phyloP scores from a whole-genome alignment of 2,888 invertebrate genomes.

The Caenorhabditis sp. region DNA sequence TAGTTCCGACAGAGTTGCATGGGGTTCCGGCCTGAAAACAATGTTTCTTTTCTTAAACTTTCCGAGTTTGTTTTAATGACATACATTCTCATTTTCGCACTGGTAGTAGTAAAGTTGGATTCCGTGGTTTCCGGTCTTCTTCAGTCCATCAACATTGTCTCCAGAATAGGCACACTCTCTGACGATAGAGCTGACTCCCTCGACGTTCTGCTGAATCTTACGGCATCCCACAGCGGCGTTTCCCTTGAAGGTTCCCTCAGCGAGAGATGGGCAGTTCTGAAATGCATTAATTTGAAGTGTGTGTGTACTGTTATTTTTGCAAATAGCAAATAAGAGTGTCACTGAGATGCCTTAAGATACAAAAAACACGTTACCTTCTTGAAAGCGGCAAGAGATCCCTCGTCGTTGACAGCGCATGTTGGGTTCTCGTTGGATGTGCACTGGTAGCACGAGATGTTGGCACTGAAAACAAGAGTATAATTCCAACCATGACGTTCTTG shows the following conservation, averaged over 20 bases:
- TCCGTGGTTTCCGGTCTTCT: slow-evolving; percentile 81
- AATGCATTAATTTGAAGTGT: slow-evolving; percentile 26
- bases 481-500: not conserved
- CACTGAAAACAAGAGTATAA: slow-evolving; percentile 44
- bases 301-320: not conserved
- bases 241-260: slow-evolving; percentile 71
- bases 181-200: slow-evolving; percentile 66
- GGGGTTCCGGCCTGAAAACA: slow-evolving; percentile 50
- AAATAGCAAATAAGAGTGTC: not conserved
- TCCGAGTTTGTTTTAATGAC: not conserved
- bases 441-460: slow-evolving; percentile 73
- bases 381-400: slow-evolving; percentile 60
- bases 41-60: no score
- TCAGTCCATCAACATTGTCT: slow-evolving; percentile 71
- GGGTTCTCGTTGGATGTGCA: slow-evolving; percentile 75
- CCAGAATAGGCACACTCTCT: slow-evolving; percentile 82
- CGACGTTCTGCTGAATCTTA: slow-evolving; percentile 79
- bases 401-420: slow-evolving; percentile 70
- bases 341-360: not conserved
- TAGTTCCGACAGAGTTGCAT: slow-evolving; percentile 55
- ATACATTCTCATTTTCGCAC: slow-evolving; percentile 81
- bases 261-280: slow-evolving; percentile 70
- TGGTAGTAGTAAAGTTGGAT: slow-evolving; percentile 83
- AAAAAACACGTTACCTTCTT: slow-evolving; percentile 63
- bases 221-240: slow-evolving; percentile 77